Evolutionary conservation across 2,888 invertebrate species (phyloP).

Genomic region (Abrostola triplasia): DNA sequence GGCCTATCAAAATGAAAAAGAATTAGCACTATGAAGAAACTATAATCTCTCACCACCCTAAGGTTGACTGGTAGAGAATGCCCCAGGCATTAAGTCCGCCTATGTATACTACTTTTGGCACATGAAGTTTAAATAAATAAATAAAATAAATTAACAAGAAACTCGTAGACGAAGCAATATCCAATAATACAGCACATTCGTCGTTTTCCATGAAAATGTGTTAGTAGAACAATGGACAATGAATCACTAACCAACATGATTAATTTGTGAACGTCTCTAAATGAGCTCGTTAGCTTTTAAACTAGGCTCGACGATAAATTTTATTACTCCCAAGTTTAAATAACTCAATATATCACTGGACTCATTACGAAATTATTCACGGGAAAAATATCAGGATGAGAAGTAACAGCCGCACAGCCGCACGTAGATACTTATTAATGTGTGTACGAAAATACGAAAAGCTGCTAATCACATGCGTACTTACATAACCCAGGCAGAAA

Average conservation of each 20-base stretch:
- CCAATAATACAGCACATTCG: neutral
- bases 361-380: conserved; percentile 50
- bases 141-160: neutral
- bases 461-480: conserved; percentile 44
- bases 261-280: conserved; percentile 46
- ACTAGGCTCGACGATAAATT: conserved; percentile 51
- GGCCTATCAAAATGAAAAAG: neutral
- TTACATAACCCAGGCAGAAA: conserved; percentile 58
- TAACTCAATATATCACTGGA: conserved; percentile 49
- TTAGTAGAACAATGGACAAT: conserved; percentile 28
- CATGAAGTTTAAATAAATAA: no score
- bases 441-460: conserved; percentile 45
- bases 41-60: no score
- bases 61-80: no score
- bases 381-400: conserved; percentile 48
- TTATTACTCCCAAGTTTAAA: conserved; percentile 42
- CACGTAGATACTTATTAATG: conserved; percentile 44
- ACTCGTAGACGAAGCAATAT: no score
- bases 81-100: no score
- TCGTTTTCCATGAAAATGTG: conserved; percentile 17
- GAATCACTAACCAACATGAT: conserved; percentile 45
- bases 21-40: neutral
- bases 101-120: no score
- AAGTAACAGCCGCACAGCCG: conserved; percentile 47
- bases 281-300: conserved; percentile 39